phyloP scores from a whole-genome alignment of 2,113 vertebrate genomes.

The Catharus bicknelli region DNA sequence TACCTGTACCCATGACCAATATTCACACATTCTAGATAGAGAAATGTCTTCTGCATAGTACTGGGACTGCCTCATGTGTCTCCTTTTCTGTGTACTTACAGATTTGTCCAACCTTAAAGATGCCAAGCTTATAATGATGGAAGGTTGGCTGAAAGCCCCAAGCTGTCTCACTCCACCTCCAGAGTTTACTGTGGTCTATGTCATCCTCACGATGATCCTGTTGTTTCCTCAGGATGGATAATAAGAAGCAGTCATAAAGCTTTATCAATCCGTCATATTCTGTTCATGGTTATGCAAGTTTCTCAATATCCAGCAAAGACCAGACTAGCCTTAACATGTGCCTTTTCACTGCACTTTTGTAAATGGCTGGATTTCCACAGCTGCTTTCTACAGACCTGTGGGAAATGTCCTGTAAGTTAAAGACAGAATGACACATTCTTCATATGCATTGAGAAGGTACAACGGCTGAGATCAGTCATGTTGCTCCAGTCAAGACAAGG shows the following conservation, averaged over 20 bases:
- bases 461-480: neutral
- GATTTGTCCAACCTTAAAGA: neutral
- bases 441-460: neutral
- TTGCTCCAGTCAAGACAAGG: neutral
- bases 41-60: neutral
- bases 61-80: neutral
- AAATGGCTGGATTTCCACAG: neutral
- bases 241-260: neutral
- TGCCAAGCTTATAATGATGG: neutral
- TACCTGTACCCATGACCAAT: neutral
- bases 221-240: neutral
- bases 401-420: neutral
- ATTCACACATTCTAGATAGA: neutral
- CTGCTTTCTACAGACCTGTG: neutral
- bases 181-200: neutral
- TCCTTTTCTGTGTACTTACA: neutral
- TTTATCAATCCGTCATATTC: neutral
- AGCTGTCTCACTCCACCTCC: neutral
- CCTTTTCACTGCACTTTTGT: neutral
- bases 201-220: neutral
- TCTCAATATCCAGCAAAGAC: neutral
- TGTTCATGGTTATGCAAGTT: neutral
- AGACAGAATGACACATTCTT: neutral
- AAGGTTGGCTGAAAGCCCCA: neutral
- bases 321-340: neutral